Evolutionary conservation across 2,113 vertebrate species (phyloP), one percentile per base, ranked within the genome.

Genomic region (Corythoichthys intestinalis): DNA sequence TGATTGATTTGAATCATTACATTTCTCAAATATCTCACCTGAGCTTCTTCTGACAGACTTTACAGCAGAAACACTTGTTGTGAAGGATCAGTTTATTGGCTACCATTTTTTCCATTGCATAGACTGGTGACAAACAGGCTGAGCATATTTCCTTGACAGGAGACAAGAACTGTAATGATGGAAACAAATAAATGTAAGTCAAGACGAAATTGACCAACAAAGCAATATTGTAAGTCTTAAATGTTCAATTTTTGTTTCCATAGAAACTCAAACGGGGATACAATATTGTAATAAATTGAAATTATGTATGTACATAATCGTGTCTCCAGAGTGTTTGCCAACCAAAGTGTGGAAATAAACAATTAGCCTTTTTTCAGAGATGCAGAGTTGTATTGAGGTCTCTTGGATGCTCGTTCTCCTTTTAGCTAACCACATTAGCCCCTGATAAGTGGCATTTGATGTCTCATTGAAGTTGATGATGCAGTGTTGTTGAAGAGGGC

Each of bases 51-150:
- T 89, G n/a, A 0, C 95, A 96, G 78, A 90, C 54, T 78, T 87
- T 93, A 68, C 95, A 96, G 87, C 91, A 92, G 86, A 96, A 94
- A 81, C 95, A 95, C 0, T 83, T 90, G 69, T 0, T 80, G 78
- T 95, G 94, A 59, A 95, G 82, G 37, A 89, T 81, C 44, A 86
- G 74, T 54, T 89, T 90, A 78, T 92, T 92, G 59, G 89, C 79
- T 81, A 87, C 78, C 79, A 94, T 89, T 79, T 85, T 68, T 82
- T 95, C 94, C 92, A 90, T 74, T 28, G 90, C 73, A 73, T 93
- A 93, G 56, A 92, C 91, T 17, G 94, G 92, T 62, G 84, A 88
- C 82, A 92, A 83, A 84, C 94, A 95, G 8, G 84, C 88, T 54
- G 90, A 88, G 52, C 94, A 95, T 73, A 84, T 80, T 77, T 94